A percentile compares a stretch with the other conserved stretches of the same genome.
Evolutionary conservation across 2,888 invertebrate species (phyloP).

Genomic region (Artemia sinica): DNA sequence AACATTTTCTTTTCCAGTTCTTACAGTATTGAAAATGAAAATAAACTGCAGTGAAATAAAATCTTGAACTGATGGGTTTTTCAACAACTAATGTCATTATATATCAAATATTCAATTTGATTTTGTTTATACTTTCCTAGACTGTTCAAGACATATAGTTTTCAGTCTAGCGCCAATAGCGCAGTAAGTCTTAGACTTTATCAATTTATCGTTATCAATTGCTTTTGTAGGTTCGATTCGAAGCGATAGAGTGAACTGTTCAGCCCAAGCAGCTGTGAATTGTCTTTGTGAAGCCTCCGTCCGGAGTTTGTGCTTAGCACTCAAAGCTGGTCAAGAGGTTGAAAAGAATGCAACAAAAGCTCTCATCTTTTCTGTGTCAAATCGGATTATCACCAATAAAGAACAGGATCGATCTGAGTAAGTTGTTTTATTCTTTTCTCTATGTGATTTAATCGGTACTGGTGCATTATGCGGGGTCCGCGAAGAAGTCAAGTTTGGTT

Average conservation of each 20-base stretch:
- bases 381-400: constrained; percentile 80
- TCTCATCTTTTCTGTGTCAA: constrained; percentile 85
- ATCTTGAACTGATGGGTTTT: too few species aligned
- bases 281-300: constrained; percentile 84
- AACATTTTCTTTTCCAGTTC: too few species aligned
- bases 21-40: too few species aligned
- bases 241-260: constrained; percentile 20
- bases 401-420: constrained; percentile 54
- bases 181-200: too few species aligned
- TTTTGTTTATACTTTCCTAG: too few species aligned
- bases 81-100: too few species aligned
- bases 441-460: constrained; percentile 11
- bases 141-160: too few species aligned
- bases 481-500: too few species aligned
- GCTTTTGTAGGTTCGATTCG: neutral
- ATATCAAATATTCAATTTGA: too few species aligned
- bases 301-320: constrained; percentile 79
- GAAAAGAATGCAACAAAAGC: constrained; percentile 90
- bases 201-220: neutral
- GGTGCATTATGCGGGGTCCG: too few species aligned
- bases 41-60: too few species aligned
- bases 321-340: constrained; percentile 69
- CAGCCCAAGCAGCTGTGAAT: constrained; percentile 59
- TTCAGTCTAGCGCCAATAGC: too few species aligned
- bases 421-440: neutral